Percentiles rank a stretch among this genome's conserved stretches.
Conservation (phyloP, 2,888 invertebrate species). For the Uloborus plumipes region DNA sequence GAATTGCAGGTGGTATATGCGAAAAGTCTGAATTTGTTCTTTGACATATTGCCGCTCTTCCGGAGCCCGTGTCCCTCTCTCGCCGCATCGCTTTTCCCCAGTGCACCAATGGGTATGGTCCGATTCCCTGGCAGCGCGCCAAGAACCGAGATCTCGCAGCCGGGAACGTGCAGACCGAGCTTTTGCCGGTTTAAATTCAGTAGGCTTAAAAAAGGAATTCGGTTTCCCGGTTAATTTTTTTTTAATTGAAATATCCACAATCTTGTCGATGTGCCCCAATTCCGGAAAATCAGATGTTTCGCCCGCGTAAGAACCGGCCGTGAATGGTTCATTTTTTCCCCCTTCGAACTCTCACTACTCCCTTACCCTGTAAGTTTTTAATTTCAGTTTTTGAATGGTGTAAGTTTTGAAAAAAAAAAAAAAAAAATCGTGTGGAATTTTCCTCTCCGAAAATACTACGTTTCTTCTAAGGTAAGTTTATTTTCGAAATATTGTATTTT, state of each 20-base stretch:
- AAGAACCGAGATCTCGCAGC: conserved; percentile 50
- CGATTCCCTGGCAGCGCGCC: conserved; percentile 42
- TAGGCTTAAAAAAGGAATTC: conserved; percentile 39
- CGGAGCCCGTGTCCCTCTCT: conserved; percentile 26
- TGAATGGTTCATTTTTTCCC: conserved; percentile 2
- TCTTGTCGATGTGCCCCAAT: conserved; percentile 19
- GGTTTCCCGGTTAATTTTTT: conserved; percentile 39
- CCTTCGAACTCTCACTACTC: conserved; percentile 1
- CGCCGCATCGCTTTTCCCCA: conserved; percentile 10
- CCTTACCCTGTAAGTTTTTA: conserved; percentile 21
- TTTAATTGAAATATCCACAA: conserved; percentile 12
- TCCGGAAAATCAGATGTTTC: background rate
- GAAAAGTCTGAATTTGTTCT: conserved; percentile 44
- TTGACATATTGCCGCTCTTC: conserved; percentile 56
- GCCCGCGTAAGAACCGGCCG: conserved; percentile 11
- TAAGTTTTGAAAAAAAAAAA: conserved; percentile 19
- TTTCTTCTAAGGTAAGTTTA: no score
- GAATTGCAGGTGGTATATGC: conserved; percentile 15
- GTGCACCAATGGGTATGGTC: conserved; percentile 26
- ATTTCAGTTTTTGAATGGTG: conserved; percentile 48
- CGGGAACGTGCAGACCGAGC: conserved; percentile 60
- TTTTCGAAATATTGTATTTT: no score
- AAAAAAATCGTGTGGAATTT: no score
- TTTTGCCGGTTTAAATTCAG: conserved; percentile 60
- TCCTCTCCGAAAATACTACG: no score